Evolutionary conservation across 2,888 invertebrate species (phyloP), one percentile per base, ranked within the genome.

Genomic region (Erpobdella octoculata): DNA sequence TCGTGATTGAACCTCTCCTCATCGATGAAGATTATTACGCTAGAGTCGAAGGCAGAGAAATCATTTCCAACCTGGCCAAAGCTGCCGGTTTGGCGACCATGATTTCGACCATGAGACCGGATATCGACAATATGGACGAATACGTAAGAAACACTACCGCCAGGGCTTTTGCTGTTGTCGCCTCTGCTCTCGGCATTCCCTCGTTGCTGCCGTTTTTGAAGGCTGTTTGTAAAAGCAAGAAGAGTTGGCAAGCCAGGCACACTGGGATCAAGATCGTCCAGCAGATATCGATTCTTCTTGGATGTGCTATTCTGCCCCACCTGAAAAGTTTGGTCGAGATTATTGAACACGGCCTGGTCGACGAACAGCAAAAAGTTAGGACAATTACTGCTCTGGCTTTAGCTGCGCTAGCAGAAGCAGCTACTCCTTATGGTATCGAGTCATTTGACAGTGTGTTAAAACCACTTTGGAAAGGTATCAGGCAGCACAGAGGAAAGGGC

Each of bases 1-100:
- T 99, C 21, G 98, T 98, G 4, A 98, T 98, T 82, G 98, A 98
- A 85, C 98, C 98, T 0, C 86, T 98, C 75, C 86, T 98, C 53
- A 98, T 98, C 82, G 98, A 99, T 83, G 98, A 98, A 87, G 98
- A 99, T 84, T 99, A 99, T 85, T 99, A 98, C 83, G 98, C 98
- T 35, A 91, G 98, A 82, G 98, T 98, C 9, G 98, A 99, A 84
- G 98, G 97, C 77, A 88, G 98, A 80, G 98, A 98, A 85, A 98
- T 98, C 78, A 99, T 98, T 80, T 96, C 95, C 0, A 99, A 98
- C 85, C 86, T 98, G 80, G 97, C 98, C 0, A 98, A 99, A 82
- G 98, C 98, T 0, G 98, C 98, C 2, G 98, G 98, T 72, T 85
- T 98, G 71, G 98, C 98, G 3, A 99, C 98, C 18, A 99, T 98